Evolutionary conservation across 2,888 invertebrate species (phyloP).

Genomic region (Melieria omissa): DNA sequence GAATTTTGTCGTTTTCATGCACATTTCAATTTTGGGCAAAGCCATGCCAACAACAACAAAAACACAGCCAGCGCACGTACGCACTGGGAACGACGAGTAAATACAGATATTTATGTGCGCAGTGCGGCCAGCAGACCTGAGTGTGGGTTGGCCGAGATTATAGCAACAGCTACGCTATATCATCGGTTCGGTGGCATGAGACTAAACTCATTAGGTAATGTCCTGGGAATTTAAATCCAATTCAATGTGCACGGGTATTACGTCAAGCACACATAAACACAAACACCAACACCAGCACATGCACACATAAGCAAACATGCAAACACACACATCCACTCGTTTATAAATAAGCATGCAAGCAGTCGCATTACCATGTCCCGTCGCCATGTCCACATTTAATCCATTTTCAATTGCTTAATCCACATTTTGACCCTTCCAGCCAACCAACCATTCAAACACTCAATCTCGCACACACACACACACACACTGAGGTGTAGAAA

Average conservation of each 20-base stretch:
- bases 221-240: constrained; percentile 41
- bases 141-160: no score
- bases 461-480: no score
- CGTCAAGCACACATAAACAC: background rate
- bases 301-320: background rate
- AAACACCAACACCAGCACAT: background rate
- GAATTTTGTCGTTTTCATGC: no score
- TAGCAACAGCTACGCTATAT: no score
- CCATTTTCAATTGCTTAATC: constrained; percentile 45
- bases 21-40: no score
- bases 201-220: constrained; percentile 38
- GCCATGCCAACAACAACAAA: no score
- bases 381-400: constrained; percentile 29
- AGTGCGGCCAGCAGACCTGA: no score
- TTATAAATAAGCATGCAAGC: background rate
- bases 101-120: background rate
- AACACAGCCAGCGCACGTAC: no score
- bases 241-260: constrained; percentile 26
- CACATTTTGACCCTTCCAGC: constrained; percentile 30
- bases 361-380: background rate
- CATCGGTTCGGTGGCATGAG: background rate
- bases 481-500: background rate
- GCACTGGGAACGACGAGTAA: no score
- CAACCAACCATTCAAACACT: no score
- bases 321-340: background rate